These are phyloP conservation scores for Recurvirostra avosetta DNA, from an alignment of 2,113 vertebrate genomes.

Conservation along the genomic window DNA sequence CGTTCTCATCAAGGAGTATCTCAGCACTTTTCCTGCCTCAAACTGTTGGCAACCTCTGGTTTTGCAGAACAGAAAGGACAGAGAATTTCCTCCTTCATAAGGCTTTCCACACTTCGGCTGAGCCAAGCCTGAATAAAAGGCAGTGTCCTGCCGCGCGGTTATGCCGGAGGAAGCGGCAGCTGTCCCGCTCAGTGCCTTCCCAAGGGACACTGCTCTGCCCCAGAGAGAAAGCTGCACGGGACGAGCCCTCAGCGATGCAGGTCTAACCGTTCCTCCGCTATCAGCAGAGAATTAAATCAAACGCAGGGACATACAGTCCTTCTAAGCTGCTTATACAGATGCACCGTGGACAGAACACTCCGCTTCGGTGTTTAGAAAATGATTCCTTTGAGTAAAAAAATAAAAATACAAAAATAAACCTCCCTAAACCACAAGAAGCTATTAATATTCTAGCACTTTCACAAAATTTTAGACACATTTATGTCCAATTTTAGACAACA, in stretches of 20 bases:
- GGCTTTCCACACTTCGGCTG: not conserved
- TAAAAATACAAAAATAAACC: slow-evolving; percentile 21
- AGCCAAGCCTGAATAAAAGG: not conserved
- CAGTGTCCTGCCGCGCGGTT: not conserved
- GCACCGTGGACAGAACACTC: not conserved
- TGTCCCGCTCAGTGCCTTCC: not conserved
- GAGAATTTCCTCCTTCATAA: not conserved
- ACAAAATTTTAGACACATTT: not conserved
- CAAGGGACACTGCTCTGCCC: not conserved
- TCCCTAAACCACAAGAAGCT: not conserved
- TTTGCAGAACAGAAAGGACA: not conserved
- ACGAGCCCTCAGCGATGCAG: not conserved
- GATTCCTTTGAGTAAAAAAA: not conserved
- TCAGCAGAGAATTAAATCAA: not conserved
- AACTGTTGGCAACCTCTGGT: not conserved
- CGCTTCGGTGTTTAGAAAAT: not conserved
- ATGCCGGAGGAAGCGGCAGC: not conserved
- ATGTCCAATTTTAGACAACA: not conserved
- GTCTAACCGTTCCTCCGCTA: not conserved
- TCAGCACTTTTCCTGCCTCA: not conserved
- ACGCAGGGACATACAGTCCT: not conserved
- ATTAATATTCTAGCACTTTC: slow-evolving; percentile 1
- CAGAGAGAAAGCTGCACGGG: not conserved
- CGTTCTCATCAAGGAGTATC: not conserved
- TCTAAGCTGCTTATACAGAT: not conserved